Base-by-base conservation (phyloP, 2,797 vertebrate species). In the Myotis pilosus region DNA sequence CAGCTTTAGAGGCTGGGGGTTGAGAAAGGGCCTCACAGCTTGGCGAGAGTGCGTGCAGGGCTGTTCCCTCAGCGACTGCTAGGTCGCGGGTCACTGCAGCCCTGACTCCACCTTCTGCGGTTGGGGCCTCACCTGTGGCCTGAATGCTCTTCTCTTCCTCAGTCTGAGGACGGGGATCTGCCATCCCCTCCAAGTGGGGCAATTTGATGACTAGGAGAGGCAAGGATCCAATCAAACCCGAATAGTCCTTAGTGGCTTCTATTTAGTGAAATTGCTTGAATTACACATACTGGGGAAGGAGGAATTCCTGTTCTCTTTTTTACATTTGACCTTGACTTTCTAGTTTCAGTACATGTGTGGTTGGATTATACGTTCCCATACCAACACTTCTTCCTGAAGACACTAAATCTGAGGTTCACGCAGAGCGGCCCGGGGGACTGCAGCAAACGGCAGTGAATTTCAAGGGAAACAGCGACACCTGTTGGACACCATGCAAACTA, bases 241-340 rank as follows among this genome's bases (percentile, higher is more conserved):
- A 30, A 38, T 3, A 53, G 25, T 30, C 82, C 68, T 92, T 7
- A 53, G 36, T 10, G 22, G n/a, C 22, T 71, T 87, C 55, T 89
- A 23, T 28, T 79, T 28, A 71, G 62, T 69, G 49, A 55, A 66
- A 82, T 71, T 81, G 87, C 84, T 74, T 53, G 30, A 89, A 55
- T 60, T 75, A 87, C 19, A 89, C 30, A 68, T 81, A 23, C 0
- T 62, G 33, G 10, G 28, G 19, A 9, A 25, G 6, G 33, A 5
- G 7, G 19, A 5, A 30, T 82, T 41, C 66, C 28, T 66, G 4
- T 55, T 44, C 57, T 86, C 20, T 91, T 19, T 79, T 90, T 87
- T 89, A 72, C 51, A 64, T 47, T 55, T 85, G 69, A 68, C 30
- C 25, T 33, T 79, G 38, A 72, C 36, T 49, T 92, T 47, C 30